phyloP scores from a whole-genome alignment of 2,888 invertebrate species.

The Erpobdella octoculata region DNA sequence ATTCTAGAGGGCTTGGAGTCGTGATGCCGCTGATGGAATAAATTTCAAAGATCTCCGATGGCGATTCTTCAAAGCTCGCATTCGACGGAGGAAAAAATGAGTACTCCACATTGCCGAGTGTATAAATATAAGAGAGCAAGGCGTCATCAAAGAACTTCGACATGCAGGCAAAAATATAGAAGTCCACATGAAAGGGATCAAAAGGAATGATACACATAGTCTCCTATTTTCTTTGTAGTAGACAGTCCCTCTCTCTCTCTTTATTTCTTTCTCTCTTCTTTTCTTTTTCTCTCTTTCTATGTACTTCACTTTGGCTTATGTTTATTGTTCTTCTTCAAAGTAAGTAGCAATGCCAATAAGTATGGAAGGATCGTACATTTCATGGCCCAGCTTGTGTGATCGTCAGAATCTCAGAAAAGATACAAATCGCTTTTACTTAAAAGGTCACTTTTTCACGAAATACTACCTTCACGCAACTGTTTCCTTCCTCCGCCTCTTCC shows the following conservation, averaged over 20 bases:
- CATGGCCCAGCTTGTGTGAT: too few relatives aligned
- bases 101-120: conserved; percentile 1
- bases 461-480: too few relatives aligned
- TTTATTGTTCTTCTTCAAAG: conserved; percentile 7
- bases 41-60: conserved; percentile 5
- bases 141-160: conserved; percentile 21
- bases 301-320: conserved; percentile 6
- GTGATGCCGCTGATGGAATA: conserved; percentile 3
- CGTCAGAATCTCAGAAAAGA: too few relatives aligned
- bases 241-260: conserved; percentile 1
- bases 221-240: conserved; percentile 6
- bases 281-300: too few relatives aligned
- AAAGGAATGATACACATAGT: conserved; percentile 10
- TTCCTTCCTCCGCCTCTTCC: too few relatives aligned
- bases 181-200: conserved; percentile 16
- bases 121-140: conserved; percentile 19
- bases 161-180: conserved; percentile 20
- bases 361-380: not conserved
- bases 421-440: too few relatives aligned
- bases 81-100: conserved; percentile 3
- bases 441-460: too few relatives aligned
- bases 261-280: too few relatives aligned
- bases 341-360: not conserved
- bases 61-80: conserved; percentile 12
- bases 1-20: not conserved